Conservation (phyloP, 53 echinoderm and acorn worm species). For the Echinometra lucunter region DNA sequence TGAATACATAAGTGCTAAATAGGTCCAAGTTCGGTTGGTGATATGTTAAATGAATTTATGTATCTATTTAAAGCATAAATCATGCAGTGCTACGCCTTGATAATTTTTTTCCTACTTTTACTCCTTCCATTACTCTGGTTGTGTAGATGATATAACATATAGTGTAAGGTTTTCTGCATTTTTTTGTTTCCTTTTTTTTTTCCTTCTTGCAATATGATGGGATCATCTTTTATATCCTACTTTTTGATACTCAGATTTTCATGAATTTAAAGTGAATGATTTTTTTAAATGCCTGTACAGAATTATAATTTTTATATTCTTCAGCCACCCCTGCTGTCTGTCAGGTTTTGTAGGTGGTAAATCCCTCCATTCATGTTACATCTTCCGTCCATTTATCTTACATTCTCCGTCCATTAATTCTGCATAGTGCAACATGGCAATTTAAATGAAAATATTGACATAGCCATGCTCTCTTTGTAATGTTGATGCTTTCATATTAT, state of each 20-base stretch:
- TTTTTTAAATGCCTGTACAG: not conserved
- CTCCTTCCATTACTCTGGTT: not conserved
- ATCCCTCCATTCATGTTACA: not conserved
- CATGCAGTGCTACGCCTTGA: not conserved
- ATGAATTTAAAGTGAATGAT: not conserved
- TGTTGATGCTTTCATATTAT: too few relatives aligned
- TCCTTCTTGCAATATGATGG: not conserved
- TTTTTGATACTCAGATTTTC: not conserved
- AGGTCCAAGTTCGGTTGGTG: not conserved
- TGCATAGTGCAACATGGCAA: not conserved
- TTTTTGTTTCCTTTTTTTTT: not conserved
- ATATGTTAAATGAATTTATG: too few relatives aligned
- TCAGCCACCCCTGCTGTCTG: not conserved
- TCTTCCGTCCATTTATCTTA: not conserved
- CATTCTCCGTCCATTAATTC: not conserved
- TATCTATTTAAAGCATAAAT: not conserved
- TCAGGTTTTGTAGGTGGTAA: not conserved
- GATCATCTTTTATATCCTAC: not conserved
- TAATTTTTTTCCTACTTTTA: not conserved
- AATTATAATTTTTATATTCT: not conserved
- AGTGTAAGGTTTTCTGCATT: not conserved
- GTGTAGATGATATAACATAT: not conserved
- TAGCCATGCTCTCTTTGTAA: too few relatives aligned
- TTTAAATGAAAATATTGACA: too few relatives aligned
- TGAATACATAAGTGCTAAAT: not conserved